Percentiles rank a stretch among this genome's conserved stretches.
These are phyloP conservation scores for Poeciliopsis turrubarensis DNA, from an alignment of 2,113 vertebrate genomes.

Conservation along the genomic window DNA sequence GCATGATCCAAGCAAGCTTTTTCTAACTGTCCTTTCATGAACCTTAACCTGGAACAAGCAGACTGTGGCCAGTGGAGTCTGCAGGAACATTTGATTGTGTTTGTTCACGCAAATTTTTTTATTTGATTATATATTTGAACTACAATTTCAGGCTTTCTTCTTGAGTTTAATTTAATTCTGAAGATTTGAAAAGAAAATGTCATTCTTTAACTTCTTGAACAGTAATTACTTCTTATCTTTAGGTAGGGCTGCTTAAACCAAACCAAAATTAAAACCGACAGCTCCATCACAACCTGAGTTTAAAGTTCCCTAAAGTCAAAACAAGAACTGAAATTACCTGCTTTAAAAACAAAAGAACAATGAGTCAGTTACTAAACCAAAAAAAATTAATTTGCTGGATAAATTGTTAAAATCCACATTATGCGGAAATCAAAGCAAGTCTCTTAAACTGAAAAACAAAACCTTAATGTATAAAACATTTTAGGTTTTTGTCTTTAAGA, in stretches of 20 bases:
- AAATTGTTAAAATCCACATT: no score
- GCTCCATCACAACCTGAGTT: no score
- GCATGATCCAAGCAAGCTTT: not conserved
- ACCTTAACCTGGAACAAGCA: not conserved
- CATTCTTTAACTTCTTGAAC: not conserved
- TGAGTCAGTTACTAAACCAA: no score
- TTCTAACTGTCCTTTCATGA: not conserved
- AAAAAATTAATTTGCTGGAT: not conserved
- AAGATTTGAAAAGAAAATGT: not conserved
- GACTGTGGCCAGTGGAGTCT: not conserved
- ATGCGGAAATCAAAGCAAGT: no score
- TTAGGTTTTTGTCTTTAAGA: not conserved
- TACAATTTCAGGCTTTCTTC: not conserved
- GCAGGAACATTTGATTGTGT: not conserved
- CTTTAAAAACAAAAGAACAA: no score
- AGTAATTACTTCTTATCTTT: no score
- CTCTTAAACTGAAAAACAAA: no score
- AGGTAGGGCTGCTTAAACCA: not conserved
- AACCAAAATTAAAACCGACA: no score
- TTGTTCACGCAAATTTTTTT: not conserved
- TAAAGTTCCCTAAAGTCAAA: no score
- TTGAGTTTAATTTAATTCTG: not conserved
- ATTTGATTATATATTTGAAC: not conserved
- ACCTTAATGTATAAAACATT: not conserved
- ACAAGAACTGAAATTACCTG: no score